Conservation (phyloP, 1,140 invertebrate genomes). For the Aphis craccivora region DNA sequence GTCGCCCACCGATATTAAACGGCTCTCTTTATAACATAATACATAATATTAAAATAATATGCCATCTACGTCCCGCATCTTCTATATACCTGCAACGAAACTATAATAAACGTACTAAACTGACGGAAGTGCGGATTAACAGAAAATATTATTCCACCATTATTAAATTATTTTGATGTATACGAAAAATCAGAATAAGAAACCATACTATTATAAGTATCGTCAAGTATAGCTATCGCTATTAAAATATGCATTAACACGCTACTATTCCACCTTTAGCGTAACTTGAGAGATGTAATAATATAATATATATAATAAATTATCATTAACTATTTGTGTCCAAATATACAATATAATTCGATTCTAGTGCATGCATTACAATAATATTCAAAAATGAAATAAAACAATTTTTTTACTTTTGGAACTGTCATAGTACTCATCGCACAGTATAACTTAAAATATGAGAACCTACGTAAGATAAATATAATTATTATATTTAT, state of each 20-base stretch:
- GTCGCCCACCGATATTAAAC: conserved; percentile 29
- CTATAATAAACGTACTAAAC: not conserved
- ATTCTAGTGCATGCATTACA: too few species aligned
- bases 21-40: conserved; percentile 36
- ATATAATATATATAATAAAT: too few species aligned
- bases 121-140: not conserved
- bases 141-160: not conserved
- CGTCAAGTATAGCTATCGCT: not conserved
- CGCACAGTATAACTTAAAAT: too few species aligned
- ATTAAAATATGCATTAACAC: not conserved
- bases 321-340: too few species aligned
- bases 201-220: not conserved
- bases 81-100: not conserved
- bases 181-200: not conserved
- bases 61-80: not conserved
- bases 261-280: too few species aligned
- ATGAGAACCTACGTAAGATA: too few species aligned
- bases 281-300: too few species aligned
- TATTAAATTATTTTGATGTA: conserved; percentile 7
- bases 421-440: too few species aligned
- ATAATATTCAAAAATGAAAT: too few species aligned
- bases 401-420: too few species aligned
- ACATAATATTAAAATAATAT: conserved; percentile 17
- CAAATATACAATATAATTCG: too few species aligned
- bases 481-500: not conserved